Conservation (phyloP, 2,113 vertebrate genomes). For the Notechis scutatus region DNA sequence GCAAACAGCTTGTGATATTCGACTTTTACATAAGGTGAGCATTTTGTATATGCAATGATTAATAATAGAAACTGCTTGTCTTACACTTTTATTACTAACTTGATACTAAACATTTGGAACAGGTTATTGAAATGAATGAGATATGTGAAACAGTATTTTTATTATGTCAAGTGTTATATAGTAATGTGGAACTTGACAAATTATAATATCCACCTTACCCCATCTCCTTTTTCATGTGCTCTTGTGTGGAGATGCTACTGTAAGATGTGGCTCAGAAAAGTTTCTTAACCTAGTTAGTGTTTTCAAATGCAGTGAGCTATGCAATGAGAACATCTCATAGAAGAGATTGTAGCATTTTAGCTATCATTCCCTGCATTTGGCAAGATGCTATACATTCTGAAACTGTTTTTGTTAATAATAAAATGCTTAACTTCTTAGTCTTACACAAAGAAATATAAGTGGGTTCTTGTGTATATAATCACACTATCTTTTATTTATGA, state of each 20-base stretch:
- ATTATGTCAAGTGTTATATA: neutral
- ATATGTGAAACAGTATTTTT: neutral
- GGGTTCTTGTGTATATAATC: neutral
- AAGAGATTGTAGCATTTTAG: neutral
- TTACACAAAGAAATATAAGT: neutral
- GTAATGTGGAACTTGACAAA: neutral
- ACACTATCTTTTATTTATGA: neutral
- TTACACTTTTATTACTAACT: neutral
- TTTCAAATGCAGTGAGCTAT: neutral
- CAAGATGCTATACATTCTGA: neutral
- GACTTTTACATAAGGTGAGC: slow-evolving; percentile 85
- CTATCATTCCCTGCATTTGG: neutral
- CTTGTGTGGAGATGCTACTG: neutral
- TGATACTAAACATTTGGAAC: neutral
- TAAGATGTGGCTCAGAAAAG: neutral
- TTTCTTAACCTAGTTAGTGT: neutral
- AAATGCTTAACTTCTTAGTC: neutral
- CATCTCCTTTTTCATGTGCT: neutral
- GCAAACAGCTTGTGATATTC: slow-evolving; percentile 86
- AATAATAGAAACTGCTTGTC: neutral
- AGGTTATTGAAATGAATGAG: neutral
- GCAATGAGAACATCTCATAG: neutral
- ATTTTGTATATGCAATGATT: neutral
- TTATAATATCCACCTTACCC: neutral
- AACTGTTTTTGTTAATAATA: neutral